Percentiles rank a stretch among this genome's conserved stretches.
Conservation (phyloP, 1,140 invertebrate genomes). For the Trigoniulus corallinus region DNA sequence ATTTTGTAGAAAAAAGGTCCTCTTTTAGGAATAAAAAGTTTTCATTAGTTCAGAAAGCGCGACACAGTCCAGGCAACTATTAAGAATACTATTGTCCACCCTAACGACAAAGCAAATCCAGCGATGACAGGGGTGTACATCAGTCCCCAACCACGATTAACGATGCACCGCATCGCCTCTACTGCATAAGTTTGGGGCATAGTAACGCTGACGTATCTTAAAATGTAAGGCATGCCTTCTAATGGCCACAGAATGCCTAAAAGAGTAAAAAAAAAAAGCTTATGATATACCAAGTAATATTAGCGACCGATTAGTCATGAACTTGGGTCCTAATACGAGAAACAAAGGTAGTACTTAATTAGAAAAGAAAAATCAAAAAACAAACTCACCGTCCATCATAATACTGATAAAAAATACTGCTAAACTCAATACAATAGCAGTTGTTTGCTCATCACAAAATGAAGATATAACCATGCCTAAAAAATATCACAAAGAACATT, state of each 20-base stretch:
- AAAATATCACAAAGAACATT: neutral
- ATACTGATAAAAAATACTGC: neutral
- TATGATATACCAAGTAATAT: too few relatives aligned
- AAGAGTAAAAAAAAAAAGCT: neutral
- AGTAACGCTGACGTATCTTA: neutral
- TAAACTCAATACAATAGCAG: neutral
- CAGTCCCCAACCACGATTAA: neutral
- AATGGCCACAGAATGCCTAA: constrained; percentile 1
- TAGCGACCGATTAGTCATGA: too few relatives aligned
- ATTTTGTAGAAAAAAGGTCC: too few relatives aligned
- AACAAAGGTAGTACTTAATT: too few relatives aligned
- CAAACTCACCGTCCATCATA: neutral
- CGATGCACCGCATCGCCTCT: neutral
- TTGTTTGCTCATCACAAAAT: neutral
- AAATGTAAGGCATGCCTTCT: neutral
- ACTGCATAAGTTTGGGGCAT: constrained; percentile 1
- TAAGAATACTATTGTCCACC: neutral
- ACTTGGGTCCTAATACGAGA: too few relatives aligned
- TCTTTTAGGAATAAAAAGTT: neutral
- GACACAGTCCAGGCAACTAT: neutral
- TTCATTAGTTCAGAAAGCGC: neutral
- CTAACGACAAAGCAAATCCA: neutral
- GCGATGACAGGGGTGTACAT: neutral
- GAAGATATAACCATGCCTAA: neutral
- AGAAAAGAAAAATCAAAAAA: neutral